Conservation (phyloP, 2,113 vertebrate species). For the Mus pahari region DNA sequence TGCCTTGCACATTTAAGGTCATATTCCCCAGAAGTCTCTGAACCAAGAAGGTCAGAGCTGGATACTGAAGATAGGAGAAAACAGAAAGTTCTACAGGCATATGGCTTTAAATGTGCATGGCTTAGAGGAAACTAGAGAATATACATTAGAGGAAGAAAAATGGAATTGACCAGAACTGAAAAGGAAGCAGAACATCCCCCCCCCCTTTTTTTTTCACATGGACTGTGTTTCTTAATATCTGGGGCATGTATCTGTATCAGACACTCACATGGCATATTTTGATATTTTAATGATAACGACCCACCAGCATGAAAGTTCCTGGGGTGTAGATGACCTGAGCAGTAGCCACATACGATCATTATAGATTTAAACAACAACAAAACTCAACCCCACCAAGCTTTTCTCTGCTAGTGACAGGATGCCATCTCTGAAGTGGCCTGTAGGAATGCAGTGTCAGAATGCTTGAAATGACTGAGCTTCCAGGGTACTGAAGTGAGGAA, state of each 20-base stretch:
- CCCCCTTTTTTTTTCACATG: background rate
- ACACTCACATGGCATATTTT: background rate
- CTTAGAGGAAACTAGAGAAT: background rate
- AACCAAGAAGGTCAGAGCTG: background rate
- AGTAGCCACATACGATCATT: background rate
- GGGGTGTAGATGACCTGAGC: background rate
- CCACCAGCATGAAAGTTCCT: background rate
- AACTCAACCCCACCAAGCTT: background rate
- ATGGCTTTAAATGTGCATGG: background rate
- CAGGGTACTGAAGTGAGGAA: background rate
- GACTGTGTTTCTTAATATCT: background rate
- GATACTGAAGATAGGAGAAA: background rate
- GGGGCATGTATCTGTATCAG: background rate
- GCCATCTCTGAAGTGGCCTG: background rate
- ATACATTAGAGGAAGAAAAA: background rate
- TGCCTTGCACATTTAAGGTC: background rate
- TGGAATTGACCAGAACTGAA: background rate
- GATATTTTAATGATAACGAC: background rate
- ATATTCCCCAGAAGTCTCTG: background rate
- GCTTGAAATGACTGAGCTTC: background rate
- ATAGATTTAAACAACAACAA: background rate
- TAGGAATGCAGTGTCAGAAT: background rate
- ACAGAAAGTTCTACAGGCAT: background rate
- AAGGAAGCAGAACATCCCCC: background rate
- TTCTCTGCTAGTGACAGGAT: background rate